Percentiles rank a stretch among this genome's conserved stretches.
Evolutionary conservation across 2,113 vertebrate species (phyloP).

Genomic region (Cyphomyrus discorhynchus): DNA sequence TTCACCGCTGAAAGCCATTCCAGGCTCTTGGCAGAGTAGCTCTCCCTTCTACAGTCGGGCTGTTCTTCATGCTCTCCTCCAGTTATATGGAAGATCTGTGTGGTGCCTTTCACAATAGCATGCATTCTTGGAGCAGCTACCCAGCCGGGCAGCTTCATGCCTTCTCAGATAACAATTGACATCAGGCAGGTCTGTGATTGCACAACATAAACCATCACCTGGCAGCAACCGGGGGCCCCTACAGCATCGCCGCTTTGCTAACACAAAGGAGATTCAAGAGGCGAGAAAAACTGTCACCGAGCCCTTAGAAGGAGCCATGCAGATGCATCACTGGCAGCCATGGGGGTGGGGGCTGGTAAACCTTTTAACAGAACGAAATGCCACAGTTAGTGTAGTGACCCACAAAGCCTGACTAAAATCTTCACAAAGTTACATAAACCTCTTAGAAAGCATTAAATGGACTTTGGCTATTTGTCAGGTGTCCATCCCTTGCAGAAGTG

Average conservation of each 20-base stretch:
- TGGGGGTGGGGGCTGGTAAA: neutral
- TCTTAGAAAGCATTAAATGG: neutral
- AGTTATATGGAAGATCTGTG: neutral
- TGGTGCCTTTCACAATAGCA: neutral
- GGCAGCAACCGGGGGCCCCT: neutral
- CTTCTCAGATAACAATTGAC: neutral
- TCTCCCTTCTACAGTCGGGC: neutral
- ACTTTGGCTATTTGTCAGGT: neutral
- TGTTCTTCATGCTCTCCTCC: neutral
- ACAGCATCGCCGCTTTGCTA: neutral
- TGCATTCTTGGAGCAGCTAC: neutral
- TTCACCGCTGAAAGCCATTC: neutral
- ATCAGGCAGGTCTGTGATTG: neutral
- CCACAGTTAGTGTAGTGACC: neutral
- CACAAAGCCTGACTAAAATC: neutral
- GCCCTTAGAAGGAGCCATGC: neutral
- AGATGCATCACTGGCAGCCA: neutral
- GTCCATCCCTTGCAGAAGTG: neutral
- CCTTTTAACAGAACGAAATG: neutral
- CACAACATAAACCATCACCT: neutral
- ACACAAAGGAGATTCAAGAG: neutral
- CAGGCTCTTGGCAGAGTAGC: neutral
- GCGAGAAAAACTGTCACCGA: neutral
- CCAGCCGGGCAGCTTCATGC: neutral
- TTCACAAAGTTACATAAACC: conserved; percentile 4